Evolutionary conservation across 2,797 vertebrate species (phyloP).

Genomic region (Ctenopoma multispine): DNA sequence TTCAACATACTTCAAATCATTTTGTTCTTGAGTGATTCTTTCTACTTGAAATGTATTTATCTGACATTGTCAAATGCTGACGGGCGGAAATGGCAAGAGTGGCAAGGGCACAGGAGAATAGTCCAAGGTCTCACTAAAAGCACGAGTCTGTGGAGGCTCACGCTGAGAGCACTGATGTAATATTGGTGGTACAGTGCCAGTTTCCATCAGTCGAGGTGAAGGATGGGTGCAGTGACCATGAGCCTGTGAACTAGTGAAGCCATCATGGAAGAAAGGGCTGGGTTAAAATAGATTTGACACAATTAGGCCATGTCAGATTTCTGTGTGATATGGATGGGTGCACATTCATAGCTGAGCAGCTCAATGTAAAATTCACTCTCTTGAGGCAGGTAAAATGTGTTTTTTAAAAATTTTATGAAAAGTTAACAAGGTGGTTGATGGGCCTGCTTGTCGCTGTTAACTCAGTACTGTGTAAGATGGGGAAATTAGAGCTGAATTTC

Average conservation of each 20-base stretch:
- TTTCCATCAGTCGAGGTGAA: conserved; percentile 73
- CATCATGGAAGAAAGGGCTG: conserved; percentile 57
- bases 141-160: conserved; percentile 20
- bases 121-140: conserved; percentile 61
- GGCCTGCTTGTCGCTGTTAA: conserved; percentile 26
- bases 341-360: conserved; percentile 49
- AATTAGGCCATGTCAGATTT: conserved; percentile 80
- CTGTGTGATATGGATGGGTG: conserved; percentile 60
- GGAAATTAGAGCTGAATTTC: conserved; percentile 19
- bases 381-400: conserved; percentile 38
- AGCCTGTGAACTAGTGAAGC: conserved; percentile 68
- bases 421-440: conserved; percentile 33
- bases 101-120: conserved; percentile 41
- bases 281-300: conserved; percentile 79
- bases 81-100: conserved; percentile 52
- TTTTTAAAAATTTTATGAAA: conserved; percentile 28
- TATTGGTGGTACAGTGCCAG: conserved; percentile 61
- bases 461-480: conserved; percentile 6
- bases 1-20: conserved; percentile 63
- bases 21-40: conserved; percentile 53
- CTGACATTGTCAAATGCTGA: conserved; percentile 68
- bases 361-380: conserved; percentile 52
- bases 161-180: conserved; percentile 61
- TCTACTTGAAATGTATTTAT: conserved; percentile 54
- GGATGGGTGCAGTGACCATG: conserved; percentile 76